Conservation (phyloP, 2,797 vertebrate species). For the Cygnus olor region DNA sequence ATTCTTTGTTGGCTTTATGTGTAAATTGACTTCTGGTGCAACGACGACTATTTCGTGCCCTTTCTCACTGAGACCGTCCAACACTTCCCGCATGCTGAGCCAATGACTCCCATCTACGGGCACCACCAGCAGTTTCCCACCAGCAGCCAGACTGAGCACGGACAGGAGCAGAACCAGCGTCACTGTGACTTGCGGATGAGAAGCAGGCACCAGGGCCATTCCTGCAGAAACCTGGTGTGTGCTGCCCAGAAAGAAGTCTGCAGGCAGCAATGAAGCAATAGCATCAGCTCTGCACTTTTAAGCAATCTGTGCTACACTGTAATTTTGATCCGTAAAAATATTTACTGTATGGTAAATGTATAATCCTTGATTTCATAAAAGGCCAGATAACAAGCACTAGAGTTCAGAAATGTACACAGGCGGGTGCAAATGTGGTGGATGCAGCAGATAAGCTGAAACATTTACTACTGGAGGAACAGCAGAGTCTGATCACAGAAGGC, state of each 20-base stretch:
- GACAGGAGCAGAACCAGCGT: not conserved
- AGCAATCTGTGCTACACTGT: fast-evolving
- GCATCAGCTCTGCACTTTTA: fast-evolving
- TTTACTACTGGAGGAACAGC: not conserved
- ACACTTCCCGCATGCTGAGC: conserved; percentile 77
- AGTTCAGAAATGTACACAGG: not conserved
- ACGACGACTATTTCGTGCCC: conserved; percentile 84
- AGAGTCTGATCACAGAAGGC: not conserved
- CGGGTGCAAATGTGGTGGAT: not conserved
- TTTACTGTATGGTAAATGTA: not conserved
- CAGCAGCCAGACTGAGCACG: not conserved
- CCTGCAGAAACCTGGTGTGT: fast-evolving
- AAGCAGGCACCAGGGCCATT: not conserved
- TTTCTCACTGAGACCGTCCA: conserved; percentile 75
- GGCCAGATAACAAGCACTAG: not conserved
- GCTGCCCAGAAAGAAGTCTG: too few relatives aligned
- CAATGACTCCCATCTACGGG: conserved; percentile 88
- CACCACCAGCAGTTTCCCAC: conserved; percentile 82
- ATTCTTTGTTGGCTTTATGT: conserved; percentile 70
- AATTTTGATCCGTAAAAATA: not conserved
- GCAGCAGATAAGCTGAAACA: not conserved
- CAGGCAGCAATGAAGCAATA: fast-evolving
- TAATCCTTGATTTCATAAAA: not conserved
- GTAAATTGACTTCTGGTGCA: conserved; percentile 75
- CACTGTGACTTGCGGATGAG: fast-evolving